Evolutionary conservation across 2,888 invertebrate genomes (phyloP).

Genomic region (Andrena chrysosceles): DNA sequence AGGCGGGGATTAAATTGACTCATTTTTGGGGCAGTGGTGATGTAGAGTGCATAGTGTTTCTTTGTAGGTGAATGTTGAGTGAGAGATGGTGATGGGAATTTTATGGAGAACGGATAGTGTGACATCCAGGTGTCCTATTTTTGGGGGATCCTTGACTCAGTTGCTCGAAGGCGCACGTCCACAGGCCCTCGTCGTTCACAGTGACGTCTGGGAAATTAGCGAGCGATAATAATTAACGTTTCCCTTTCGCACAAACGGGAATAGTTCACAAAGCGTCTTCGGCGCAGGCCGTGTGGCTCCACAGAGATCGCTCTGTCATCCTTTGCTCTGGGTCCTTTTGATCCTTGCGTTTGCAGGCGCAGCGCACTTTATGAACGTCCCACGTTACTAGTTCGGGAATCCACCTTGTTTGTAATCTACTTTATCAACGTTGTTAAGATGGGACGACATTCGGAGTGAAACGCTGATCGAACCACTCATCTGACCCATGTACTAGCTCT

Average conservation of each 20-base stretch:
- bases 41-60: too few relatives aligned
- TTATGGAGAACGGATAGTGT: too few relatives aligned
- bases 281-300: constrained; percentile 27
- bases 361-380: constrained; percentile 26
- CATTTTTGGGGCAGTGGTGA: too few relatives aligned
- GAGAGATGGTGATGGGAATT: too few relatives aligned
- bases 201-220: constrained; percentile 65
- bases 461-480: too few relatives aligned
- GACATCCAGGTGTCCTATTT: too few relatives aligned
- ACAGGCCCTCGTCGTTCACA: background rate
- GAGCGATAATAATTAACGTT: constrained; percentile 74
- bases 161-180: too few relatives aligned
- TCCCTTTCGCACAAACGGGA: constrained; percentile 62
- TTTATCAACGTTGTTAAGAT: constrained; percentile 15
- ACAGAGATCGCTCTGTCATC: constrained; percentile 58
- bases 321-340: constrained; percentile 63
- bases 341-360: constrained; percentile 39
- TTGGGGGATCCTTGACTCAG: too few relatives aligned
- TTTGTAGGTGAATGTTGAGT: too few relatives aligned
- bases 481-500: too few relatives aligned
- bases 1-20: background rate
- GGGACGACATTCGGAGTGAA: background rate
- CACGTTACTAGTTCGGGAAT: constrained; percentile 22
- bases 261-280: constrained; percentile 65
- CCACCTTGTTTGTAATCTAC: constrained; percentile 7